Base-by-base conservation (phyloP, 2,797 vertebrate species). In the Karalla daura region DNA sequence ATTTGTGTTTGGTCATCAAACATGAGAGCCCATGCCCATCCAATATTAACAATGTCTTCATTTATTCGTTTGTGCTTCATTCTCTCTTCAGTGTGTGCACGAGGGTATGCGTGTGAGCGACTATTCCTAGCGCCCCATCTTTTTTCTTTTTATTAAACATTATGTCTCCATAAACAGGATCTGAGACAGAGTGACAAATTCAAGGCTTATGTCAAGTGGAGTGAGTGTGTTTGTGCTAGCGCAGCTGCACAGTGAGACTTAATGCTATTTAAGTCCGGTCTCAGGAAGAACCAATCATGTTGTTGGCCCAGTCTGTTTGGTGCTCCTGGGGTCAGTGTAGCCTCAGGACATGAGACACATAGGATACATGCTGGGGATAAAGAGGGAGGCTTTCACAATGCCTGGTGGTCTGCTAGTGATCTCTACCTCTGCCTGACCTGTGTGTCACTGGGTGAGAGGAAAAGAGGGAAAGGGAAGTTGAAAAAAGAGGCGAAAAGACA, bases 241-340 rank as follows among this genome's bases (percentile, higher is more conserved):
- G 45, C 80, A 84, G 86, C 79, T 89, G 85, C 72, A 53, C 36
- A 9, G 44, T 46, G 47, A 66, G 18, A 74, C 70, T 84, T 88
- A 88, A 85, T 81, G 45, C 85, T 70, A 62, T 79, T 67, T 84
- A 91, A 86, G 72, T 87, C 84, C 62, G 78, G 84, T 80, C 86
- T 87, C 86, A 91, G 88, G 86, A 90, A 90, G 89, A 89, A 75
- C 83, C 86, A 90, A 84, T 90, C 87, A 86, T 74, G 81, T 78
- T 87, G 70, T 81, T 72, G 77, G 67, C 73, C 21, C 5, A 70
- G 66, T 74, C 69, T 80, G 70, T 81, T 78, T 71, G 72, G 76
- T 83, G 87, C 77, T 78, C 70, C 58, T 61, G 55, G 74, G 90
- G 89, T 90, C 90, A 91, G 83, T 44, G 32, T 78, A 72, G 88